Evolutionary conservation across 2,113 vertebrate species (phyloP).

Genomic region (Leiothrix lutea): DNA sequence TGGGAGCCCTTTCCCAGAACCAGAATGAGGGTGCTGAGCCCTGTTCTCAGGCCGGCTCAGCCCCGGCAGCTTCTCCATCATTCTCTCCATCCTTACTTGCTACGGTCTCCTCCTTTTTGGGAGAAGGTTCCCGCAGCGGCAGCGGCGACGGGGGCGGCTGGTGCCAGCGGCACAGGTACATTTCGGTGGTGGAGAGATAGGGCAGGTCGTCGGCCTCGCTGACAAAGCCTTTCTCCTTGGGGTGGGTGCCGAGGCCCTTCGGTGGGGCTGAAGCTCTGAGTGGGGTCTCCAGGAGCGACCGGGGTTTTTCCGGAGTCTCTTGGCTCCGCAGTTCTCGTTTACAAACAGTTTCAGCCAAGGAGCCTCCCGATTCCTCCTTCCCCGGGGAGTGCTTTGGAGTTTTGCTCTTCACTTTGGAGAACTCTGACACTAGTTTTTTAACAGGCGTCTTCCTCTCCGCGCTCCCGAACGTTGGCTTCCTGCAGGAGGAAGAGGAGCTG

Average conservation of each 20-base stretch:
- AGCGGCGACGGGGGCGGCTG: slow-evolving; percentile 92
- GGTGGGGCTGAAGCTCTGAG: slow-evolving; percentile 68
- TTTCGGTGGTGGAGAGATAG: slow-evolving; percentile 95
- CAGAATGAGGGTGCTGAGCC: fast-evolving
- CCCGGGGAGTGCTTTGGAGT: slow-evolving; percentile 83
- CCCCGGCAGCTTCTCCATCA: background rate
- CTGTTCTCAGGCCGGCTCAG: background rate
- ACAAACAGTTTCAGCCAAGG: slow-evolving; percentile 84
- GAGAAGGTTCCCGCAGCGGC: slow-evolving; percentile 89
- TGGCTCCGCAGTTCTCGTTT: slow-evolving; percentile 92
- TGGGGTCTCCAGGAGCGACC: slow-evolving; percentile 77
- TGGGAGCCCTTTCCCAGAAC: background rate
- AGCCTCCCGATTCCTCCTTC: slow-evolving; percentile 84
- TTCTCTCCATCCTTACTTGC: slow-evolving; percentile 87
- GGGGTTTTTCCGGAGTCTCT: slow-evolving; percentile 89
- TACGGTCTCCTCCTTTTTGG: slow-evolving; percentile 98
- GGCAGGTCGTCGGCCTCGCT: slow-evolving; percentile 89
- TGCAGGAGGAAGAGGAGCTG: slow-evolving; percentile 59
- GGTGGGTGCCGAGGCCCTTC: slow-evolving; percentile 64
- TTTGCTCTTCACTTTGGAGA: slow-evolving; percentile 90
- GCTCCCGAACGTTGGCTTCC: slow-evolving; percentile 85
- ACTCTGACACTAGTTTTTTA: slow-evolving; percentile 81
- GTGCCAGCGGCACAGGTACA: slow-evolving; percentile 98
- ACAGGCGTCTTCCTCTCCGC: slow-evolving; percentile 85
- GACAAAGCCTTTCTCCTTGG: slow-evolving; percentile 84